These are phyloP conservation scores for Cheilinus undulatus DNA, from an alignment of 2,113 vertebrate genomes.

Conservation along the genomic window DNA sequence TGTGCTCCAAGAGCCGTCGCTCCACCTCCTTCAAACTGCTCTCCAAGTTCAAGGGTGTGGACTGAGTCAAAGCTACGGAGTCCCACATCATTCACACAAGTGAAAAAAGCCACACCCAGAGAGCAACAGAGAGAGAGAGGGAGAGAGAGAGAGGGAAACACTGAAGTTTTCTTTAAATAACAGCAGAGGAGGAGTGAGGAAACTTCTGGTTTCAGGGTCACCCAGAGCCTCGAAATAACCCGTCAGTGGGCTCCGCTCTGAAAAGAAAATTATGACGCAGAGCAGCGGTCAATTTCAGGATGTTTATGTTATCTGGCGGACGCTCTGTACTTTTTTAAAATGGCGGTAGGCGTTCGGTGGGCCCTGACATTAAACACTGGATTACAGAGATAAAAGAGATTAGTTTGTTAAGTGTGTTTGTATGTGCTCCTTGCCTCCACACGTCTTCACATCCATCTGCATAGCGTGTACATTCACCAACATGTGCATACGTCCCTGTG, in stretches of 20 bases:
- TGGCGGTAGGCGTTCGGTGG: constrained; percentile 66
- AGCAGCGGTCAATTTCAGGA: constrained; percentile 60
- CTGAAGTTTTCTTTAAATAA: constrained; percentile 83
- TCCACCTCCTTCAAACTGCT: constrained; percentile 77
- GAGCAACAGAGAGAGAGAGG: constrained; percentile 51
- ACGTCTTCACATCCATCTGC: constrained; percentile 47
- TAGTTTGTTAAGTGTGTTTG: constrained; percentile 31
- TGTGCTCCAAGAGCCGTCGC: constrained; percentile 58
- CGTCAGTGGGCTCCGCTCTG: constrained; percentile 61
- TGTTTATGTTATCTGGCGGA: constrained; percentile 74
- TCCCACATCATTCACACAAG: constrained; percentile 84
- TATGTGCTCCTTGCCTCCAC: constrained; percentile 54
- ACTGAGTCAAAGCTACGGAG: constrained; percentile 75
- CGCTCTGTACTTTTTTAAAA: constrained; percentile 51
- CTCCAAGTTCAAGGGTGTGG: constrained; percentile 79
- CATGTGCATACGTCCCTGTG: constrained; percentile 62
- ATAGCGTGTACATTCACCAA: constrained; percentile 42
- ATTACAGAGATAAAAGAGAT: constrained; percentile 70
- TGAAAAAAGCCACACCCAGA: constrained; percentile 84
- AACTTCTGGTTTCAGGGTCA: constrained; percentile 80
- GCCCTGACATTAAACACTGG: constrained; percentile 64
- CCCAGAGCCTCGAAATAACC: constrained; percentile 70
- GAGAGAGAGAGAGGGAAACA: constrained; percentile 64
- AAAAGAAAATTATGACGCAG: constrained; percentile 64
- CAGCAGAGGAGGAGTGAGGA: constrained; percentile 77